These are phyloP conservation scores for Cardiocondyla obscurior DNA, from an alignment of 1,140 invertebrate genomes.

Conservation along the genomic window DNA sequence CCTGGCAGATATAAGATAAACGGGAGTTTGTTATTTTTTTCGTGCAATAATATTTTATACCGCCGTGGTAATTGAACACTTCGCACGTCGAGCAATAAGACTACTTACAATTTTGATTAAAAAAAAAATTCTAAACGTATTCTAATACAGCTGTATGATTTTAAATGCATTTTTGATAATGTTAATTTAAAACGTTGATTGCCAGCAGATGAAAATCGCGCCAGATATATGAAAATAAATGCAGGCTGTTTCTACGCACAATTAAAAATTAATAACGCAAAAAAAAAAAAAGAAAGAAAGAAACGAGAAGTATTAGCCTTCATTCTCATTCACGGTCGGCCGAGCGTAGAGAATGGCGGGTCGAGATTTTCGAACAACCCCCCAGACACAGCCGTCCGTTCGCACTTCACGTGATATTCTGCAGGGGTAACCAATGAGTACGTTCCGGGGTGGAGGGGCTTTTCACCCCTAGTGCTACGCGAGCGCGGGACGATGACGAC, in stretches of 20 bases:
- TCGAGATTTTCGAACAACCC: conserved; percentile 77
- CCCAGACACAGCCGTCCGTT: conserved; percentile 78
- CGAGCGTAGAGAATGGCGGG: conserved; percentile 57
- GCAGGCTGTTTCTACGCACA: background rate
- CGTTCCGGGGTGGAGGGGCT: conserved; percentile 37
- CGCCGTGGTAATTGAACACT: background rate
- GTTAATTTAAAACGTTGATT: background rate
- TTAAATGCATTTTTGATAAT: background rate
- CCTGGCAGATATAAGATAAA: background rate
- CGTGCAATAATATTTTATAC: background rate
- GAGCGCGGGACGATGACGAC: conserved; percentile 71
- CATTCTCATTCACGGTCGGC: conserved; percentile 43
- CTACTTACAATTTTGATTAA: background rate
- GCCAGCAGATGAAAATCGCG: background rate
- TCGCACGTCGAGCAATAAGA: background rate
- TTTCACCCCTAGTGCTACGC: conserved; percentile 52
- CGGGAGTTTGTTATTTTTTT: background rate
- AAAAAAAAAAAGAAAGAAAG: no score
- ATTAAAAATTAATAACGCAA: conserved; percentile 14
- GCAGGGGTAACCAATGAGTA: conserved; percentile 71
- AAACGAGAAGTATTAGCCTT: conserved; percentile 1
- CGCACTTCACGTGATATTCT: conserved; percentile 76
- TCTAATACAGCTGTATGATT: background rate
- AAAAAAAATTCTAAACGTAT: background rate
- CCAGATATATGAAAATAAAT: background rate